Conservation (phyloP, 1,140 invertebrate genomes). For the Microplitis mediator region DNA sequence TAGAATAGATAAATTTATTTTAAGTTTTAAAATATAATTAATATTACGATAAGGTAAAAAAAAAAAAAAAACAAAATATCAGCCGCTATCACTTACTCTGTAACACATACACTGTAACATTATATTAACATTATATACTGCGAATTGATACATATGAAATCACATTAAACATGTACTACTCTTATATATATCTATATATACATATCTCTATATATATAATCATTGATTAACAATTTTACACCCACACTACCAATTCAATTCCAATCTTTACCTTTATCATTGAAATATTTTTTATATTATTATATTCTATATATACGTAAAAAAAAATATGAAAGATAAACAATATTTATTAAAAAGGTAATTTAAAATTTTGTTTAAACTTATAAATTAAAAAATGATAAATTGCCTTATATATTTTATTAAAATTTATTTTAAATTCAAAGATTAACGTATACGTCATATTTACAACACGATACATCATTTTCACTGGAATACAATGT, state of each 20-base stretch:
- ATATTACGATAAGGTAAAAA: neutral
- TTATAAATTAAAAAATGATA: no score
- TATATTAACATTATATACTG: conserved; percentile 63
- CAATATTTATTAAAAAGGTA: no score
- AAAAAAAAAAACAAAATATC: conserved; percentile 10
- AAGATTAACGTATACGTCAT: neutral
- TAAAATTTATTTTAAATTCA: neutral
- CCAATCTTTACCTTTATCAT: neutral
- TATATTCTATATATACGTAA: neutral
- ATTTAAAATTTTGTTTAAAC: no score
- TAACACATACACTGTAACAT: conserved; percentile 58
- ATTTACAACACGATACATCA: conserved; percentile 19
- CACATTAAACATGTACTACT: conserved; percentile 57
- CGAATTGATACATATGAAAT: conserved; percentile 61
- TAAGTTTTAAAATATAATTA: conserved; percentile 12
- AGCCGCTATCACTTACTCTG: conserved; percentile 2
- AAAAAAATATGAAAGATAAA: neutral
- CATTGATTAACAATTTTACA: conserved; percentile 22
- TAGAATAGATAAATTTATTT: conserved; percentile 3
- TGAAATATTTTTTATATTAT: neutral
- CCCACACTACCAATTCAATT: conserved; percentile 6
- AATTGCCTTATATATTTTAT: neutral
- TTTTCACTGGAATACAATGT: conserved; percentile 18
- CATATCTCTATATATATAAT: conserved; percentile 33
- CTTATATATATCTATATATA: conserved; percentile 26